These are phyloP conservation scores for Chymomyza procnemis DNA, from an alignment of 2,888 invertebrate genomes.

Conservation along the genomic window DNA sequence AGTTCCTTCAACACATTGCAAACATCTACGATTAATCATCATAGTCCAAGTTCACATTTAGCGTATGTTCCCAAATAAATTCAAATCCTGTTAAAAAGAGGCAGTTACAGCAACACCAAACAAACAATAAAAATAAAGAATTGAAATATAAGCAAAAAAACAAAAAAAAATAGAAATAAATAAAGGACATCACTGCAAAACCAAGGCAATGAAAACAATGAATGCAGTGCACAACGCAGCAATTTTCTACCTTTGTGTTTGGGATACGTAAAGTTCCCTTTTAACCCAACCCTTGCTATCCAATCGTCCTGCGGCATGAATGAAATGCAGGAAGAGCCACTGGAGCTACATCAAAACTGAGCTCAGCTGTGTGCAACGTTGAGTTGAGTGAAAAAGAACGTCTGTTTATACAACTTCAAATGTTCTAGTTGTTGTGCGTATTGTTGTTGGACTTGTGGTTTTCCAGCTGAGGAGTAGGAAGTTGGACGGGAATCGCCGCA, in stretches of 20 bases:
- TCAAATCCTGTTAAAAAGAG: conserved; percentile 48
- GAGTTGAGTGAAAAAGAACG: conserved; percentile 65
- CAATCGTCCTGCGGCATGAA: conserved; percentile 26
- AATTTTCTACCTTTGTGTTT: conserved; percentile 68
- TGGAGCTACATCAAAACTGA: neutral
- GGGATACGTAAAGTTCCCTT: conserved; percentile 30
- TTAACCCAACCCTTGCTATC: neutral
- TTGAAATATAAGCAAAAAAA: conserved; percentile 15
- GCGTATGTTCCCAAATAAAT: conserved; percentile 63
- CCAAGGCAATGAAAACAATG: conserved; percentile 39
- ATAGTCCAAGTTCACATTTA: conserved; percentile 51
- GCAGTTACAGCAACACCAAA: conserved; percentile 32
- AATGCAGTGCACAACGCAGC: conserved; percentile 67
- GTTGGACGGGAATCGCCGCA: neutral
- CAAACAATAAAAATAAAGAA: conserved; percentile 30
- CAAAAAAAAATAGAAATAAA: conserved; percentile 2
- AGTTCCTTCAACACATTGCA: conserved; percentile 16
- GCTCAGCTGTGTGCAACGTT: conserved; percentile 40
- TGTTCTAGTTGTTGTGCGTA: conserved; percentile 32
- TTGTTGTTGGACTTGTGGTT: conserved; percentile 50
- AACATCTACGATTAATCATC: conserved; percentile 55
- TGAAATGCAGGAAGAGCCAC: conserved; percentile 38
- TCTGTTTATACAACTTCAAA: conserved; percentile 57
- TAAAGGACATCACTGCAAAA: conserved; percentile 36
- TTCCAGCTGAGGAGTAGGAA: neutral